These are phyloP conservation scores for Eurois occulta DNA, from an alignment of 2,888 invertebrate species.

Conservation along the genomic window DNA sequence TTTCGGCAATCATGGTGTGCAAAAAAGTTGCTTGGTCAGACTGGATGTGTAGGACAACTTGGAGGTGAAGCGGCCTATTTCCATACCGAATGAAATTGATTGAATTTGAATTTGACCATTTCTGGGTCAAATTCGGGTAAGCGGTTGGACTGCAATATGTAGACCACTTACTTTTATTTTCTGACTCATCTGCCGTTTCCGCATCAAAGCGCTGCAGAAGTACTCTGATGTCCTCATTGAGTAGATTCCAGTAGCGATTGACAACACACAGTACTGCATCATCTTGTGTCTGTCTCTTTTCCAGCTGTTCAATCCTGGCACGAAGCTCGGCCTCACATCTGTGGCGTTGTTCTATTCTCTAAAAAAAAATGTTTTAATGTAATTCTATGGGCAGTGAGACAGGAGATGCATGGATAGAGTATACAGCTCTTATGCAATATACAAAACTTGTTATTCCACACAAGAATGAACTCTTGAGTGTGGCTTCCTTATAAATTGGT, in stretches of 20 bases:
- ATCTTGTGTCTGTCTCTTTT: constrained; percentile 98
- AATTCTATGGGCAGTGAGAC: neutral
- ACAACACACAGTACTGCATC: constrained; percentile 99
- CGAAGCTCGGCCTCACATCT: constrained; percentile 96
- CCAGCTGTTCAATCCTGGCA: constrained; percentile 97
- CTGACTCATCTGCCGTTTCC: constrained; percentile 98
- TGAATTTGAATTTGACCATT: too few species aligned
- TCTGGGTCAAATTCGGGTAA: too few species aligned
- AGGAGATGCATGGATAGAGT: neutral
- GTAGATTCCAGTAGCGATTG: constrained; percentile 98
- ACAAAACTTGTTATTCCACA: neutral
- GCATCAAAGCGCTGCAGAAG: constrained; percentile 98
- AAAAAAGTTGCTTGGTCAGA: neutral
- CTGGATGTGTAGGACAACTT: neutral
- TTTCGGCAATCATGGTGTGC: neutral
- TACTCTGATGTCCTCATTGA: constrained; percentile 99
- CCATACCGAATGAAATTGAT: too few species aligned
- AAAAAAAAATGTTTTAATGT: constrained; percentile 51
- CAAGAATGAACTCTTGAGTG: neutral
- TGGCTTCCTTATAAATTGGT: neutral
- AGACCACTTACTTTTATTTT: constrained; percentile 94
- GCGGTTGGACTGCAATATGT: neutral
- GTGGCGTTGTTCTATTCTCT: constrained; percentile 98
- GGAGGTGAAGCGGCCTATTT: neutral
- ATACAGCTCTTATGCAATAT: neutral